Evolutionary conservation across 2,888 invertebrate genomes (phyloP).

Genomic region (Cordilura impudica): DNA sequence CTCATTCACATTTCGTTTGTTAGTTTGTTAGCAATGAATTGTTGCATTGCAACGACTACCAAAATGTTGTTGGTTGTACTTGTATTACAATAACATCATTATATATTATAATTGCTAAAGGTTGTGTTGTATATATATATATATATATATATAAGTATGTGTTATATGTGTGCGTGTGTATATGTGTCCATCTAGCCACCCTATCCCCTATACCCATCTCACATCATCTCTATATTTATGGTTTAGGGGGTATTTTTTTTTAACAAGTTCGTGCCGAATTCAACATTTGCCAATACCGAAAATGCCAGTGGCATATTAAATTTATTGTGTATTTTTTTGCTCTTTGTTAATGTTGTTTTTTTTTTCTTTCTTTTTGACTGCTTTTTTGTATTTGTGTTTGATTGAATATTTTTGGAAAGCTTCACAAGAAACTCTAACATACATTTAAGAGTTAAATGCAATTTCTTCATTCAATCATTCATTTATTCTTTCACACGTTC

Average conservation of each 20-base stretch:
- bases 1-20: neutral
- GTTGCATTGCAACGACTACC: neutral
- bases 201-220: neutral
- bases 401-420: slow-evolving; percentile 15
- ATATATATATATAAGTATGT: too few species aligned
- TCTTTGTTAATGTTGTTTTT: too few species aligned
- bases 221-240: slow-evolving; percentile 7
- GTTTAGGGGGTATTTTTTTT: neutral
- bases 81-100: neutral
- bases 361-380: slow-evolving; percentile 31
- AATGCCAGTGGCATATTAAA: slow-evolving; percentile 15
- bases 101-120: neutral
- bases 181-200: neutral
- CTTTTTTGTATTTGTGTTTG: slow-evolving; percentile 17
- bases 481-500: neutral
- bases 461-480: neutral
- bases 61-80: neutral
- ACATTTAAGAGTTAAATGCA: slow-evolving; percentile 5
- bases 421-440: neutral
- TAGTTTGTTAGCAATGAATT: neutral
- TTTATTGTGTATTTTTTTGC: slow-evolving; percentile 4
- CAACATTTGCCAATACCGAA: slow-evolving; percentile 64
- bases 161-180: too few species aligned
- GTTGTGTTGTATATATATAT: neutral
- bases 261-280: slow-evolving; percentile 67